Percentiles rank a stretch among this genome's conserved stretches.
phyloP scores from a whole-genome alignment of 2,797 vertebrate genomes.

The Malacoctenus gilli region DNA sequence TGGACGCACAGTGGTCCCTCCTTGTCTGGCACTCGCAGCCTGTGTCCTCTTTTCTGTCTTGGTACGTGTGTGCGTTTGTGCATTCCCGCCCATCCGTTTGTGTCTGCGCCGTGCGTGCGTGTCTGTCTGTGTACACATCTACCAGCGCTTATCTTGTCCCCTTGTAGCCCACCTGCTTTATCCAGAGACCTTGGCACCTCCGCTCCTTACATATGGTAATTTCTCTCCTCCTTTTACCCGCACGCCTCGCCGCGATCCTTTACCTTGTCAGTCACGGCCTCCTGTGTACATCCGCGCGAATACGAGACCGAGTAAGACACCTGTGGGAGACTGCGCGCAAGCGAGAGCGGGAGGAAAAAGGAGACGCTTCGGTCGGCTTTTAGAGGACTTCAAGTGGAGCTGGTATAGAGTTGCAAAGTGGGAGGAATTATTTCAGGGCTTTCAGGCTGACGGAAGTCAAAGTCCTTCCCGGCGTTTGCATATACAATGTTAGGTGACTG shows the following conservation, averaged over 20 bases:
- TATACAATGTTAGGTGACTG: conserved; percentile 5
- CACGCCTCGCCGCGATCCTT: conserved; percentile 48
- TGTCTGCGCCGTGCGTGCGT: conserved; percentile 8
- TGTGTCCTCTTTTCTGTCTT: conserved; percentile 26
- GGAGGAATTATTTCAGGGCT: conserved; percentile 43
- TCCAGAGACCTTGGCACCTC: conserved; percentile 65
- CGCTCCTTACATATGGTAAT: conserved; percentile 78
- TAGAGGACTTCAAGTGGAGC: conserved; percentile 41
- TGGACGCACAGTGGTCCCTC: conserved; percentile 48
- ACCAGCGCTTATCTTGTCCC: conserved; percentile 65
- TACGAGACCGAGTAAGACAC: conserved; percentile 60
- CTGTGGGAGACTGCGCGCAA: conserved; percentile 52
- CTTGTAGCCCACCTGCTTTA: conserved; percentile 61
- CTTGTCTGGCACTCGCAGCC: conserved; percentile 17
- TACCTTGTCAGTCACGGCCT: conserved; percentile 68
- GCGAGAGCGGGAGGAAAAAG: conserved; percentile 40
- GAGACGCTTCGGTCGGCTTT: conserved; percentile 43
- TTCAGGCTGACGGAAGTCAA: conserved; percentile 30
- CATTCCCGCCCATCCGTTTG: conserved; percentile 40
- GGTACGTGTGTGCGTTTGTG: conserved; percentile 27
- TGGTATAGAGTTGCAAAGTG: conserved; percentile 22
- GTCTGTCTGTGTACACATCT: conserved; percentile 34
- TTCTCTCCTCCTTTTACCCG: conserved; percentile 55
- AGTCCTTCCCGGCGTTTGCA: conserved; percentile 10
- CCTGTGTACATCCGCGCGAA: conserved; percentile 63